A percentile compares a stretch with the other conserved stretches of the same genome.
Evolutionary conservation across 2,113 vertebrate species (phyloP).

Genomic region (Ranitomeya imitator): DNA sequence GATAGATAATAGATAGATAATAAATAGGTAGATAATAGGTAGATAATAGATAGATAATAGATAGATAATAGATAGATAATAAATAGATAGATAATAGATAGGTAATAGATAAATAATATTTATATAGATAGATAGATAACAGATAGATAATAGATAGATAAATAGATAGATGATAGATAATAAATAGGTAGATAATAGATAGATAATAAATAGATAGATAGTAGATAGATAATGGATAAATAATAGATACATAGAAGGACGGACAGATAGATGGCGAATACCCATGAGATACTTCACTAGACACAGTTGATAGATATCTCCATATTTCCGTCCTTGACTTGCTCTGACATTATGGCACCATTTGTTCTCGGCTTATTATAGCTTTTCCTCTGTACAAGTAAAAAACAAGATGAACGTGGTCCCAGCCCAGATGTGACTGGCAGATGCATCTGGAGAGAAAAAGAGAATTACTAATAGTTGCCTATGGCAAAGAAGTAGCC

Average conservation of each 20-base stretch:
- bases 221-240: slow-evolving; percentile 4
- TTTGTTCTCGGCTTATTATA: slow-evolving; percentile 16
- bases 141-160: neutral
- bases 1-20: neutral
- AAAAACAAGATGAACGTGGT: slow-evolving; percentile 31
- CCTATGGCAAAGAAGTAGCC: slow-evolving; percentile 51
- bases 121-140: too few relatives aligned
- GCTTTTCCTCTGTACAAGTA: neutral
- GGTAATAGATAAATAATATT: too few relatives aligned
- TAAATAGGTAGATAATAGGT: neutral
- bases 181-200: neutral
- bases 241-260: neutral
- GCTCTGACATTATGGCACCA: neutral
- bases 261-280: neutral
- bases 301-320: neutral
- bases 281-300: neutral
- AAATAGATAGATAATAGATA: neutral
- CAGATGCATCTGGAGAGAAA: slow-evolving; percentile 43
- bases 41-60: neutral
- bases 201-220: slow-evolving; percentile 7
- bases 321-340: neutral
- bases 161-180: neutral
- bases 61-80: neutral
- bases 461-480: slow-evolving; percentile 55
- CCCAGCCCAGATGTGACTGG: slow-evolving; percentile 42